Evolutionary conservation across 2,888 invertebrate species (phyloP).

Genomic region (Dynastes maya): DNA sequence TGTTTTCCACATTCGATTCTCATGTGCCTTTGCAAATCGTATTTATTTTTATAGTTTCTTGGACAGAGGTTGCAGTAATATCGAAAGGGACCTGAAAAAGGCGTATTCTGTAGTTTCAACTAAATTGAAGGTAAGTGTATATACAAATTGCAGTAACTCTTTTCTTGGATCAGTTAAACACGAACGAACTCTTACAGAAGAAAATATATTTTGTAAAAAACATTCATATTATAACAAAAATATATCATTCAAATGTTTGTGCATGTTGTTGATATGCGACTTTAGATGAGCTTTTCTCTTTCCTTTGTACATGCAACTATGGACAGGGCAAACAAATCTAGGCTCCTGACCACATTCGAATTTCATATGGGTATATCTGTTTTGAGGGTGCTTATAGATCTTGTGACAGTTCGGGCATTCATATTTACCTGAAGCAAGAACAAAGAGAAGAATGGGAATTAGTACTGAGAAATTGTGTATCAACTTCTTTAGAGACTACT

Average conservation of each 20-base stretch:
- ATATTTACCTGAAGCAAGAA: conserved; percentile 44
- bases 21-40: conserved; percentile 80
- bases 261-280: conserved; percentile 52
- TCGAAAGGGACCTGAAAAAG: conserved; percentile 42
- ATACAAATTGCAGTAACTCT: not conserved
- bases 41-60: conserved; percentile 78
- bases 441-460: conserved; percentile 8
- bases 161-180: not conserved
- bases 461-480: not conserved
- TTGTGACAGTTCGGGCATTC: conserved; percentile 53
- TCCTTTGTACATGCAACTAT: conserved; percentile 54
- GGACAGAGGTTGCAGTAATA: conserved; percentile 52
- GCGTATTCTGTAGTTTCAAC: conserved; percentile 5
- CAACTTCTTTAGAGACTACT: not conserved
- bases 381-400: conserved; percentile 52
- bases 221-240: conserved; percentile 16
- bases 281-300: conserved; percentile 55
- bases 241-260: conserved; percentile 35
- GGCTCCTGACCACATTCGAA: conserved; percentile 58
- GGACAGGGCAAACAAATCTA: conserved; percentile 54
- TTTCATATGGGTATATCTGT: conserved; percentile 53
- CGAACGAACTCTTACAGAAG: conserved; percentile 8
- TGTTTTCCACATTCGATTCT: conserved; percentile 77
- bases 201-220: conserved; percentile 30
- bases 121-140: not conserved